Base-by-base conservation (phyloP, 2,113 vertebrate genomes). In the Corvus moneduloides region DNA sequence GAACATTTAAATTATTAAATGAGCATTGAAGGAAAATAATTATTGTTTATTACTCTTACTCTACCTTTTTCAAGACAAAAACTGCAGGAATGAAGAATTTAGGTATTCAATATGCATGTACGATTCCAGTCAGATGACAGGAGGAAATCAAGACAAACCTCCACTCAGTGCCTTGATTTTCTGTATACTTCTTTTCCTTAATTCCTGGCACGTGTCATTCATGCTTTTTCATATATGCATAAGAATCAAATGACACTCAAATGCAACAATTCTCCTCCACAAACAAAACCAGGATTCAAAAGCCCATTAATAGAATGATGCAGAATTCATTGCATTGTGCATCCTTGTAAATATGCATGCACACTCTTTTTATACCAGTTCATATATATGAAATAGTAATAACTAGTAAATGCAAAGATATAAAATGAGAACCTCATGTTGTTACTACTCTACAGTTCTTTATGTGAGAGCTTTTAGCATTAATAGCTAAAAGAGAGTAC, bases 381-480 rank as follows among this genome's bases (percentile, higher is more conserved):
- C 59, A 84, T 86, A 58, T 49, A 71, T 1, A 0, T 86, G 76
- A 78, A 90, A 90, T 67, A 90, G 43, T 67, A 84, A 87, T 64
- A 92, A 89, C 76, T 20, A 92, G 91, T 20, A 88, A 95, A 94
- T n/a, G 88, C 63, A 88, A 89, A 92, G 84, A 77, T 56, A 73
- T 30, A 88, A 93, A 94, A 77, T 20, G 48, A 86, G 63, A 93
- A 35, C 33, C 43, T 86, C 23, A 2, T 81, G 83, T 77, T 84
- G 43, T 81, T 92, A 37, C 44, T 84, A 48, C 30, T n/a, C 43
- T 51, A 48, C 55, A 87, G 75, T 79, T 90, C 63, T 95, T 95
- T 90, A 95, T 85, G 62, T 74, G 94, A 86, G 76, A 89, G 93
- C 83, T 92, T 93, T 95, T 73, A 93, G 89, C 73, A 43, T 83